Evolutionary conservation across 2,888 invertebrate species (phyloP), one percentile per base, ranked within the genome.

Genomic region (Hypomecis atomaria): DNA sequence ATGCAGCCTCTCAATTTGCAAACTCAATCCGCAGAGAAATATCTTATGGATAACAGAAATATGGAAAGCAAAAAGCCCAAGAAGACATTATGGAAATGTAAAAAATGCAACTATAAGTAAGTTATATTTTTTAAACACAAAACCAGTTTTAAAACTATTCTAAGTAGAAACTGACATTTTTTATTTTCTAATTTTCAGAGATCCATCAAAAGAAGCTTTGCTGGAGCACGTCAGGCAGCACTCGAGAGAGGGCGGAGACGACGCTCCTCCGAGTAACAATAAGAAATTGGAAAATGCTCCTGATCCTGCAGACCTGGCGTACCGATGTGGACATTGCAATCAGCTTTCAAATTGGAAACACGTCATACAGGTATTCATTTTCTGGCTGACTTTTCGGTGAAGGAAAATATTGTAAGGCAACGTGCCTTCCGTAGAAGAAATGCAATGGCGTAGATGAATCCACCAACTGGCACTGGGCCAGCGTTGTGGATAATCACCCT

Each of bases 61-160:
- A 88, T 92, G 74, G 91, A 88, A 66, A 67, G 79, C 67, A 82
- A 92, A 88, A 78, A 94, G 92, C 77, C 94, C 47, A 96, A 96
- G 87, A 95, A 95, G 78, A 96, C 96, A 10, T 88, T 96, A 75
- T 97, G 97, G 96, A 97, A 97, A 84, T 98, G 98, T 88, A 97
- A 97, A 87, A 96, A 96, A 81, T 98, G 98, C 87, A 95, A 96
- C 83, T 98, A 96, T 88, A 96, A 95, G 97, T 97, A 86, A 94
- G 94, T 90, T 23, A 23, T 23, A 5, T 50, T 50, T 8, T 3
- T 50, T 6, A 49, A 36, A 0, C 9, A 33, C n/a, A 5, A 10
- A 34, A 48, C 9, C 34, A 6, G 36, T 37, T n/a, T 11, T 11
- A 49, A n/a, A 23, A 23, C 23, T 23, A 9, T 50, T 50, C 6